These are phyloP conservation scores for Drosophila teissieri DNA, from an alignment of 1,140 invertebrate species.

Conservation along the genomic window DNA sequence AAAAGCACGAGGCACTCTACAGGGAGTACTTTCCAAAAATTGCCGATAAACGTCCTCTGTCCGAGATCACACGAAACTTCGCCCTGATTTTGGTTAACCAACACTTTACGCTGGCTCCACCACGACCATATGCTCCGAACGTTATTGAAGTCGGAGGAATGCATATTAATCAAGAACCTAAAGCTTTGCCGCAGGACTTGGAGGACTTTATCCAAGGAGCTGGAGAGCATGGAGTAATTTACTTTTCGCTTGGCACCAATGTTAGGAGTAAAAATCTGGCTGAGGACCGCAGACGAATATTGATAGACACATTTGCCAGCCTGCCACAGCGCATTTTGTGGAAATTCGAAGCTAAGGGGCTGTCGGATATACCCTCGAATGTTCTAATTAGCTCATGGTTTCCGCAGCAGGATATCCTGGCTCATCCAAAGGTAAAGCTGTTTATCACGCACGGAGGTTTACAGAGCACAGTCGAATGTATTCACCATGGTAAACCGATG, in stretches of 20 bases:
- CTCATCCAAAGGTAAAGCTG: constrained; percentile 80
- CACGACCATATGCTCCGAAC: constrained; percentile 65
- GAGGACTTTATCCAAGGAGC: constrained; percentile 86
- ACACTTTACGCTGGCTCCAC: constrained; percentile 64
- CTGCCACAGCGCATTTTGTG: constrained; percentile 85
- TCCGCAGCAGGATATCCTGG: constrained; percentile 85
- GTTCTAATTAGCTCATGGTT: constrained; percentile 87
- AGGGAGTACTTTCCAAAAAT: constrained; percentile 63
- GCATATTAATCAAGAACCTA: constrained; percentile 84
- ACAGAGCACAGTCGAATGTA: constrained; percentile 85
- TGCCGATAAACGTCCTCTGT: constrained; percentile 24
- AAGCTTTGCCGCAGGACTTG: constrained; percentile 64
- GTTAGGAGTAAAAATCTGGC: constrained; percentile 86
- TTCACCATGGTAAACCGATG: constrained; percentile 61
- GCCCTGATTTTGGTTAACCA: constrained; percentile 73
- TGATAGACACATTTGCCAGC: constrained; percentile 38
- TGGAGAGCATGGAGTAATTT: constrained; percentile 85
- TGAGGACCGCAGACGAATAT: constrained; percentile 72
- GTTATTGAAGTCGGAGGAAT: constrained; percentile 86
- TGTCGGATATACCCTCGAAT: constrained; percentile 85
- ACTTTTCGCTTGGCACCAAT: constrained; percentile 86
- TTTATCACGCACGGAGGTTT: constrained; percentile 87
- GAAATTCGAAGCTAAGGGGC: constrained; percentile 85
- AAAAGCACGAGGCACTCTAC: constrained; percentile 67
- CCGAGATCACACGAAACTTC: constrained; percentile 49